Base-by-base conservation (phyloP, 2,797 vertebrate genomes). In the Siniperca obscura region DNA sequence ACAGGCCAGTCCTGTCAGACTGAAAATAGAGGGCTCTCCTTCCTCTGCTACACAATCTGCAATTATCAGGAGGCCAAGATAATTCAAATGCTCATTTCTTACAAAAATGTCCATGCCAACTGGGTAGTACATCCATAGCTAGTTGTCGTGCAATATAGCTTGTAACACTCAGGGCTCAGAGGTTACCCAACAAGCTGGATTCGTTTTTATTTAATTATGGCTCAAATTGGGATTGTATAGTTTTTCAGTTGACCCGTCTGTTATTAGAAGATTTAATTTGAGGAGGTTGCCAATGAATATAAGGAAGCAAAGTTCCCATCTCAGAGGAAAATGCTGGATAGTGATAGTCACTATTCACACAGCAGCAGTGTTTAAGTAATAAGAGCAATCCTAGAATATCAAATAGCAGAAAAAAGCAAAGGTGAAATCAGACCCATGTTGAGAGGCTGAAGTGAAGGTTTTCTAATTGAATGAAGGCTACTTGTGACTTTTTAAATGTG, bases 241-340 rank as follows among this genome's bases (percentile, higher is more conserved):
- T 69, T 82, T 75, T 69, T 66, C 67, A 65, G 40, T 7, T 56
- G 44, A 74, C 0, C 10, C 0, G 0, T 10, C 53, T 53, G 13
- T 75, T 40, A 59, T 60, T 9, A 62, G 46, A 36, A 25, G 61
- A 75, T 78, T 84, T 64, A 48, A 83, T 74, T 70, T 62, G 46
- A 62, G 42, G 38, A 60, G 19, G n/a, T n/a, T 69, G 61, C 66
- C 8, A 16, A n/a, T 36, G 11, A 76, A 52, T 16, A 59, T 50
- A 76, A 62, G 9, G 8, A 67, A 59, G 40, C 36, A 64, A 42
- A 38, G 57, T 57, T 61, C 62, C 61, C 30, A 13, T 74, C 50
- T 53, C 46, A 46, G 70, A 27, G 46, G 56, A 19, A 55, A 53
- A 42, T 10, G 21, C 30, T 73, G 21, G 11, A 52, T 10, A 71